Base-by-base conservation (phyloP, 2,797 vertebrate genomes). In the Lacerta bilineata region DNA sequence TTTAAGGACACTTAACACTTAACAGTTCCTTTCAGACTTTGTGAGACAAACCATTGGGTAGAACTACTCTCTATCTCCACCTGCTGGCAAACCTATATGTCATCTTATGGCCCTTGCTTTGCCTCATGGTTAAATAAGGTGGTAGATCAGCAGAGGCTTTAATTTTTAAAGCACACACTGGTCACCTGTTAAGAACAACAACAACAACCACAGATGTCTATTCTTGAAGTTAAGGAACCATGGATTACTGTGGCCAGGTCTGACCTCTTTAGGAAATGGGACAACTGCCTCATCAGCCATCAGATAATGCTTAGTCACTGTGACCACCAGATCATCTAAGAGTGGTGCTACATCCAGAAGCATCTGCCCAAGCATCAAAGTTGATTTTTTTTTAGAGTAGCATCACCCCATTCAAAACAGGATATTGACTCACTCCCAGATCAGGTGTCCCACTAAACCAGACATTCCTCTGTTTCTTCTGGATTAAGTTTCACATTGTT, bases 31-130 rank as follows among this genome's bases (percentile, higher is more conserved):
- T 76, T 79, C 10, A 69, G 17, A 25, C 23, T 9, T 33, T 1
- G 2, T 46, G 90, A 59, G 39, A n/a, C 23, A 33, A 72, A 9
- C 20, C 41, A 1, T 46, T 10, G n/a, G 59, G 0, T 59, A 80
- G 43, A 7, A 83, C 25, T 85, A 68, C 89, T 81, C 80, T 91
- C 2, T 41, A 84, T 55, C 84, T 76, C 79, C 91, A 93, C 61
- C 64, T 64, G 85, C 5, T 91, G 84, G 76, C 80, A 91, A 43
- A 29, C 5, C 41, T 25, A 13, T 20, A 15, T 20, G 13, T 5
- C 86, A 87, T 66, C 72, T 20, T 85, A 27, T 84, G 36, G 23
- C n/a, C 43, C 29, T n/a, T 50, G n/a, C 7, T 79, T 33, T 66
- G 68, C 61, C 8, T 2, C 33, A 15, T 15, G 50, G 13, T 27